These are phyloP conservation scores for Lineus longissimus DNA, from an alignment of 1,140 invertebrate species.

Conservation along the genomic window DNA sequence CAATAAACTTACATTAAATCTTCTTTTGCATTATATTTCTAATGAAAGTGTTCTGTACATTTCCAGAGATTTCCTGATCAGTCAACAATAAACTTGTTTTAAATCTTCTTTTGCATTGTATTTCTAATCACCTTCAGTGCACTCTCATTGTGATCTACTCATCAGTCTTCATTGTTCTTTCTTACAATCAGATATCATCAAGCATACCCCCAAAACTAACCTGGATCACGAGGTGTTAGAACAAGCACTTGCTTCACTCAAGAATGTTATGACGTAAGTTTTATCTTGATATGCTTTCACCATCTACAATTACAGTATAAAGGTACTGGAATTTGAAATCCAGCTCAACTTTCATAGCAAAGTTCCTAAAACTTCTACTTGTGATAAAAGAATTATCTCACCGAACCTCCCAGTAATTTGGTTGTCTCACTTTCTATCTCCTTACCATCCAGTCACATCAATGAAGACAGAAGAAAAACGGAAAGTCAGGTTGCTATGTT, in stretches of 20 bases:
- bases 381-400: background rate
- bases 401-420: background rate
- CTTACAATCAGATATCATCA: conserved; percentile 87
- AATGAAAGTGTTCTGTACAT: too few relatives aligned
- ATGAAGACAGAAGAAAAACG: conserved; percentile 93
- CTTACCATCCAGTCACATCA: conserved; percentile 69
- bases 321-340: background rate
- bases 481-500: conserved; percentile 93
- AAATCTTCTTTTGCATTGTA: too few relatives aligned
- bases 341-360: background rate
- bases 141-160: too few relatives aligned
- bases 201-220: conserved; percentile 81
- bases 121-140: conserved; percentile 9
- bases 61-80: too few relatives aligned
- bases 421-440: conserved; percentile 4
- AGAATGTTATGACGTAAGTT: conserved; percentile 80
- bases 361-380: background rate
- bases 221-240: conserved; percentile 79
- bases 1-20: too few relatives aligned
- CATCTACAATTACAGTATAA: too few relatives aligned
- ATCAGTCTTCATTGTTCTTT: too few relatives aligned
- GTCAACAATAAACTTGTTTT: too few relatives aligned
- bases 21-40: too few relatives aligned
- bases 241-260: conserved; percentile 78
- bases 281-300: too few relatives aligned